These are phyloP conservation scores for Luidia sarsii DNA, from an alignment of 53 echinoderm and acorn worm genomes.

Conservation along the genomic window DNA sequence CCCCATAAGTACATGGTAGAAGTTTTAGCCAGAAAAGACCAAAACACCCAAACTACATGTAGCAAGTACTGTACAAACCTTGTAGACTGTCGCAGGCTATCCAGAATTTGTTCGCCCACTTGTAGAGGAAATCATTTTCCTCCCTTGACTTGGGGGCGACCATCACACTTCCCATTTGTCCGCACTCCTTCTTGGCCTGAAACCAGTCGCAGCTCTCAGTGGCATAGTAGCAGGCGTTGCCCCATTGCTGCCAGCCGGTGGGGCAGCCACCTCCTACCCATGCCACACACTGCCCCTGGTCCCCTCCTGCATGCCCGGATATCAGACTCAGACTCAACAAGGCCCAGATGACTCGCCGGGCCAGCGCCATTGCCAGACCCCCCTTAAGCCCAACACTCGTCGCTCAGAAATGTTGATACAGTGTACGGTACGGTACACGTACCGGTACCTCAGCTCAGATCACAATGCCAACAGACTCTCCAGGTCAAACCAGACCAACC, in stretches of 20 bases:
- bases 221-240: conserved; percentile 12
- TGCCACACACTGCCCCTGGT: neutral
- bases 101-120: neutral
- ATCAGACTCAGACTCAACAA: neutral
- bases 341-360: neutral
- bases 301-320: neutral
- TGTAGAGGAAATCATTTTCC: neutral
- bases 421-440: too few species aligned
- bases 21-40: too few species aligned
- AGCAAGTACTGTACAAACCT: too few species aligned
- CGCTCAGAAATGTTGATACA: too few species aligned
- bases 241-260: conserved; percentile 7
- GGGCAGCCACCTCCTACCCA: neutral
- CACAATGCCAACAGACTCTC: too few species aligned
- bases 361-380: neutral
- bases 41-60: too few species aligned
- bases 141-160: neutral
- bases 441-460: too few species aligned
- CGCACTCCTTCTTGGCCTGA: neutral
- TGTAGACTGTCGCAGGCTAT: conserved; percentile 16
- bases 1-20: too few species aligned
- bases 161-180: conserved; percentile 8
- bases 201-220: neutral
- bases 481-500: too few species aligned
- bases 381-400: too few species aligned